Percentiles rank a stretch among this genome's conserved stretches.
phyloP scores from a whole-genome alignment of 1,140 invertebrate species.

The Panagrolaimus sp. region DNA sequence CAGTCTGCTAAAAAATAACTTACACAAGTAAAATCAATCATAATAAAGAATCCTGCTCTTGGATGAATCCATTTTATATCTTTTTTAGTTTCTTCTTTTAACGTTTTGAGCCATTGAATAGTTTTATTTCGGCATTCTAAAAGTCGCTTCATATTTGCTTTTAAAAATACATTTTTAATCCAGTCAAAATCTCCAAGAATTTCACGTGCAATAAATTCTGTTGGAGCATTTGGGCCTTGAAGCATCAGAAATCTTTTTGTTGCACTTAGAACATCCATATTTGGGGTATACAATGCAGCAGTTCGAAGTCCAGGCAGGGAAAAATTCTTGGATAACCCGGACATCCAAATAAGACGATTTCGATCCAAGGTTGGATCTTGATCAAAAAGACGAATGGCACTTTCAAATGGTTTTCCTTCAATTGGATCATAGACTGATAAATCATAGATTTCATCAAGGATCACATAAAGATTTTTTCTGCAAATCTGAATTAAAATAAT shows the following conservation, averaged over 20 bases:
- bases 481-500: not conserved
- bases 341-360: conserved; percentile 37
- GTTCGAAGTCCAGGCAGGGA: conserved; percentile 37
- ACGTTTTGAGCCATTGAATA: conserved; percentile 17
- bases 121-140: conserved; percentile 25
- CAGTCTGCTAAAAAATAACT: not conserved
- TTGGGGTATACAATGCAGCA: conserved; percentile 35
- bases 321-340: conserved; percentile 39
- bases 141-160: conserved; percentile 32
- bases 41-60: conserved; percentile 38
- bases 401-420: conserved; percentile 21
- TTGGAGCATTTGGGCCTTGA: conserved; percentile 40
- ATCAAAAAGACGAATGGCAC: conserved; percentile 32
- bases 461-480: conserved; percentile 31
- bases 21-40: conserved; percentile 33
- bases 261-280: conserved; percentile 25
- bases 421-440: conserved; percentile 33
- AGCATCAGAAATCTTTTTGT: conserved; percentile 38
- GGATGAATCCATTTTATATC: conserved; percentile 31
- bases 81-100: not conserved
- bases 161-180: conserved; percentile 36
- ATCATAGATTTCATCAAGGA: conserved; percentile 43
- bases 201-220: conserved; percentile 38
- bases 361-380: conserved; percentile 1
- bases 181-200: conserved; percentile 40